A percentile compares a stretch with the other conserved stretches of the same genome.
These are phyloP conservation scores for Ascaphus truei DNA, from an alignment of 2,113 vertebrate species.

Conservation along the genomic window DNA sequence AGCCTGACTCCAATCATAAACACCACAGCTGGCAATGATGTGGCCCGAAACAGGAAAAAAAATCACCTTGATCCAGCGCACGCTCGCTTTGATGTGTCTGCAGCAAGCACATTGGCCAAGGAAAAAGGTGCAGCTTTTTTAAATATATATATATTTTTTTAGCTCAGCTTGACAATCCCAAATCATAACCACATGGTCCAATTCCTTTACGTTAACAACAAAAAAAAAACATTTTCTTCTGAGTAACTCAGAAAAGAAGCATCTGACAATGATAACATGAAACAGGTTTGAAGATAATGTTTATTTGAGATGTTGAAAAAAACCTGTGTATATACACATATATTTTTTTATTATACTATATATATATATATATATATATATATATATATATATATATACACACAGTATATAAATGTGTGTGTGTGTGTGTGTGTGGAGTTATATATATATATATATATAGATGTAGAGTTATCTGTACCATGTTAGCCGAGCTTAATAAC, in stretches of 20 bases:
- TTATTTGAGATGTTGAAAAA: slow-evolving; percentile 58
- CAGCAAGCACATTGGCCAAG: slow-evolving; percentile 82
- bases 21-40: slow-evolving; percentile 76
- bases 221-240: slow-evolving; percentile 65
- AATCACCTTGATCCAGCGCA: slow-evolving; percentile 96
- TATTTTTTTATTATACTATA: too few species aligned
- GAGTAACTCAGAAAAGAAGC: slow-evolving; percentile 82
- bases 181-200: slow-evolving; percentile 99
- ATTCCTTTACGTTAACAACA: slow-evolving; percentile 69
- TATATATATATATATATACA: too few species aligned
- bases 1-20: slow-evolving; percentile 76
- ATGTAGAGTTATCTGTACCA: too few species aligned
- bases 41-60: slow-evolving; percentile 58
- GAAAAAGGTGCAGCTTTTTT: slow-evolving; percentile 70
- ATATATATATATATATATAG: too few species aligned
- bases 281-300: slow-evolving; percentile 88
- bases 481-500: too few species aligned
- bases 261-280: slow-evolving; percentile 95
- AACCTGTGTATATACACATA: too few species aligned
- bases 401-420: too few species aligned
- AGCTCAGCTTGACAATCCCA: slow-evolving; percentile 83
- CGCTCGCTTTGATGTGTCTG: slow-evolving; percentile 93
- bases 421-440: too few species aligned
- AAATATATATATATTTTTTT: slow-evolving; percentile 2
- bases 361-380: too few species aligned